Base-by-base conservation (phyloP, 2,113 vertebrate species). In the Trogon surrucura region DNA sequence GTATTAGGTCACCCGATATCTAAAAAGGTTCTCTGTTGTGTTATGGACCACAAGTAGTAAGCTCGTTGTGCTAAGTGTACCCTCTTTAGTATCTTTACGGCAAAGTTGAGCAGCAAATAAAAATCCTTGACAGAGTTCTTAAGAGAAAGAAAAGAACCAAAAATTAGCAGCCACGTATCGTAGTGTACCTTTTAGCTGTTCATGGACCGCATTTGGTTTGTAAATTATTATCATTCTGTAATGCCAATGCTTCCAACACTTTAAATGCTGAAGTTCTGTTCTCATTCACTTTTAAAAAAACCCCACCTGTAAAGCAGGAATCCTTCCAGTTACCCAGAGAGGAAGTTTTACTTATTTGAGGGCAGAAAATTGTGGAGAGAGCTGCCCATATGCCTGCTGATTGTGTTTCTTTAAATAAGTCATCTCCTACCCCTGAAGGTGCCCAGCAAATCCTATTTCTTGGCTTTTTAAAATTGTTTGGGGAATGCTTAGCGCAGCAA, bases 371-470 rank as follows among this genome's bases (percentile, higher is more conserved):
- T 47, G 27, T 51, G 29, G 48, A 2, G 7, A 74, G 65, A 81
- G 81, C 87, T 10, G 64, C 60, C 64, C 48, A 11, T 14, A 3
- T 85, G 95, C 6, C 57, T 82, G 81, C 79, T 57, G 80, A 41
- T 57, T 36, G 86, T 26, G 21, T 66, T 89, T 80, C 89, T 74
- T 48, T 62, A 54, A 93, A 51, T 25, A 74, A 95, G 60, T 61
- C 70, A 29, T 80, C 86, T 45, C 41, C 54, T 67, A 27, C 11
- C 66, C 70, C 45, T 51, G 51, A 75, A 93, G 91, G 71, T 20
- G 38, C 78, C 27, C 54, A 82, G 30, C 36, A 95, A 94, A 97
- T 92, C 89, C 85, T 44, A 27, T 91, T 95, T 94, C 73, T 97
- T 77, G 83, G 6, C 80, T 95, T 96, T 36, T 73, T 27, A 51